Percentiles rank a stretch among this genome's conserved stretches.
Evolutionary conservation across 2,113 vertebrate species (phyloP).

Genomic region (Prionailurus bengalensis): DNA sequence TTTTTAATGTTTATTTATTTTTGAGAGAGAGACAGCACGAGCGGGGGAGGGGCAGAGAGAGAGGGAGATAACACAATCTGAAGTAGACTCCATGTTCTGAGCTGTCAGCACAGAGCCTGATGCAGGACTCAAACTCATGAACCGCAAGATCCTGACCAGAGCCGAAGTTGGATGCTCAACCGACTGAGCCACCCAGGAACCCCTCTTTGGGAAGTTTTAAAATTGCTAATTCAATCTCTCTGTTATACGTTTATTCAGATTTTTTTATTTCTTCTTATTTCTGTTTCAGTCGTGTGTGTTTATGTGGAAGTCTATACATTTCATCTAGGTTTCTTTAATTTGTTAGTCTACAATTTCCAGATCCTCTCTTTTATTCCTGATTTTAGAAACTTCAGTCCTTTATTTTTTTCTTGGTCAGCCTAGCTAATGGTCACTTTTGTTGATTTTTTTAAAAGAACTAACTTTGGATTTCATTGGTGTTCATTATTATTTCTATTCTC

Average conservation of each 20-base stretch:
- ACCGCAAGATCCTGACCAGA: too few species aligned
- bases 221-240: not conserved
- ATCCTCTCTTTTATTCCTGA: not conserved
- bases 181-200: too few species aligned
- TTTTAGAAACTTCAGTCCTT: not conserved
- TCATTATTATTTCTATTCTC: not conserved
- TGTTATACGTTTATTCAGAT: not conserved
- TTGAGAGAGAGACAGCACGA: too few species aligned
- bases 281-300: not conserved
- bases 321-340: not conserved
- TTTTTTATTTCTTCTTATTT: constrained; percentile 29
- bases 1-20: too few species aligned
- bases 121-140: too few species aligned
- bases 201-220: not conserved
- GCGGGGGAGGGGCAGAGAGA: too few species aligned
- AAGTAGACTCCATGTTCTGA: too few species aligned
- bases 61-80: too few species aligned
- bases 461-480: not conserved
- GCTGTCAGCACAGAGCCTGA: too few species aligned
- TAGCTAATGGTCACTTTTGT: not conserved
- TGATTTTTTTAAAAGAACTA: not conserved
- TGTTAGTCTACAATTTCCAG: not conserved
- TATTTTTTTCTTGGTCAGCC: not conserved
- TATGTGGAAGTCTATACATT: not conserved
- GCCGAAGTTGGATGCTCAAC: too few species aligned